These are phyloP conservation scores for Brachypteracias leptosomus DNA, from an alignment of 2,113 vertebrate genomes.

Conservation along the genomic window DNA sequence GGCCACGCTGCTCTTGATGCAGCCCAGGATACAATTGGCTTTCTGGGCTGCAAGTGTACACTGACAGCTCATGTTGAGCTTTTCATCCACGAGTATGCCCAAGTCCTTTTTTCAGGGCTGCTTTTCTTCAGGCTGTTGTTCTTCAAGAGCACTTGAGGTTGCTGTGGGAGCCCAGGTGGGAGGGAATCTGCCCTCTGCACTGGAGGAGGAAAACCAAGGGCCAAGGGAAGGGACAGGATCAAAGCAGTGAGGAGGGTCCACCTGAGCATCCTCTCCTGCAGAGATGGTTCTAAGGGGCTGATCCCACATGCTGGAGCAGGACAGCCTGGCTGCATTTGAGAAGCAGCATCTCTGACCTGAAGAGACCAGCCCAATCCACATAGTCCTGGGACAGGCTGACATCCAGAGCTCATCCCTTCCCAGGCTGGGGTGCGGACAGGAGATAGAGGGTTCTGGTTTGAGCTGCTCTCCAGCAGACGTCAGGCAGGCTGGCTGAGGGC, in stretches of 20 bases:
- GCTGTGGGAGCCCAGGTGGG: neutral
- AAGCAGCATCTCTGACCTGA: neutral
- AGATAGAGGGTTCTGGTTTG: conserved; percentile 40
- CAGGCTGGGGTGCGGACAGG: neutral
- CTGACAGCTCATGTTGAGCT: no score
- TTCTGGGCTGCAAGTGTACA: no score
- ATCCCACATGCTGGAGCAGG: neutral
- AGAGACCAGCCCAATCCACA: neutral
- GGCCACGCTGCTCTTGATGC: no score
- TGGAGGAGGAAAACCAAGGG: neutral
- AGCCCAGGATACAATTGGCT: no score
- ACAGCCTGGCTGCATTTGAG: neutral
- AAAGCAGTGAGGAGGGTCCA: neutral
- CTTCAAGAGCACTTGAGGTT: neutral
- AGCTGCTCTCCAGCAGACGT: conserved; percentile 45
- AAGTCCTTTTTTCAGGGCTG: no score
- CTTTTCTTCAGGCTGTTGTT: no score
- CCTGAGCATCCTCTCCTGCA: neutral
- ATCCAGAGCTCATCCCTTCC: neutral
- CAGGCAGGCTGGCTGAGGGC: conserved; percentile 15
- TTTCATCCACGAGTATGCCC: no score
- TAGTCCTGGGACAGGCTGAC: neutral
- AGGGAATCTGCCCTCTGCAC: neutral
- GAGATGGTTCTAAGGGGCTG: neutral
- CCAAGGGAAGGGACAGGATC: neutral